phyloP scores from a whole-genome alignment of 2,113 vertebrate genomes.

The rat (Rattus norvegicus) region GRCr8 NC_086019.1:206177501-206178000 shows the following conservation, averaged over 20 bases:
- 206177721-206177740: fast-evolving
- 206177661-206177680: no score
- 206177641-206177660: background rate
- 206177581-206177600: background rate
- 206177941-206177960: no score
- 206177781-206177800: no score
- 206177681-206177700: no score
- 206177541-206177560: fast-evolving
- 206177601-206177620: fast-evolving
- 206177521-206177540: fast-evolving
- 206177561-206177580: fast-evolving
- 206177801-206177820: background rate
- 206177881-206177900: fast-evolving
- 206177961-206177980: no score
- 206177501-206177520: fast-evolving
- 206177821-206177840: fast-evolving
- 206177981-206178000: no score
- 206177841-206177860: fast-evolving
- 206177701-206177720: fast-evolving
- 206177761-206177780: background rate
- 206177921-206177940: fast-evolving
- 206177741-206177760: fast-evolving
- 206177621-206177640: fast-evolving
- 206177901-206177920: fast-evolving
- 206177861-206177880: fast-evolving